Conservation (phyloP, 2,113 vertebrate species). For the Kobus ellipsiprymnus region DNA sequence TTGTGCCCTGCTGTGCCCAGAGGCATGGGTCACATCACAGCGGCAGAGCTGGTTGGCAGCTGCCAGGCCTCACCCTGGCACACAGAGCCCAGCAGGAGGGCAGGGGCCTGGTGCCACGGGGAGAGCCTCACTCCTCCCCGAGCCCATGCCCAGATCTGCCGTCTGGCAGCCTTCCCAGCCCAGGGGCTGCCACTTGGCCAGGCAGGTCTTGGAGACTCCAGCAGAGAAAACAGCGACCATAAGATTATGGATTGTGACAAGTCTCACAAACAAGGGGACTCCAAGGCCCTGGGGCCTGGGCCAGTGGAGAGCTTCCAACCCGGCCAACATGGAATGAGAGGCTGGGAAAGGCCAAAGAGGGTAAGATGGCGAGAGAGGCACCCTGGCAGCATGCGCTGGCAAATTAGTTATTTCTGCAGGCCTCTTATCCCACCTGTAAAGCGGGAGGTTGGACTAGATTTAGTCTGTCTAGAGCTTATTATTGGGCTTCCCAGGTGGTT, state of each 20-base stretch:
- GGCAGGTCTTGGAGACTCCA: neutral
- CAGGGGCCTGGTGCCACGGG: neutral
- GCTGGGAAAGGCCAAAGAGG: neutral
- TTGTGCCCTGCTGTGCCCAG: neutral
- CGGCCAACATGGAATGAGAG: neutral
- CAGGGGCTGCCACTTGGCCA: slow-evolving; percentile 23
- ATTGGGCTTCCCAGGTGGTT: neutral
- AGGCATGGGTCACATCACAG: neutral
- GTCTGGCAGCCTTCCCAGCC: slow-evolving; percentile 46
- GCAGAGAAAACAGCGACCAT: slow-evolving; percentile 20
- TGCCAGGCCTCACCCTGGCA: slow-evolving; percentile 14
- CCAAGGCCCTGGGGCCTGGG: neutral
- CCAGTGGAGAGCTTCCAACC: neutral
- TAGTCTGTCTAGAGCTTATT: neutral
- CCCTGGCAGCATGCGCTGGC: accelerated
- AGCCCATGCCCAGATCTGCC: neutral
- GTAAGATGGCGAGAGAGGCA: neutral
- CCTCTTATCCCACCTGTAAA: neutral
- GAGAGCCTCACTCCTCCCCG: neutral
- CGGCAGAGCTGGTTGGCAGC: neutral
- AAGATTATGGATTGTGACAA: slow-evolving; percentile 25
- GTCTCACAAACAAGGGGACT: neutral
- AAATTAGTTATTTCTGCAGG: neutral
- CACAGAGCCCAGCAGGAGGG: neutral
- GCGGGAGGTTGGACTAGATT: neutral